phyloP scores from a whole-genome alignment of 35 echinoderm and acorn worm genomes.

The Acanthaster planci region DNA sequence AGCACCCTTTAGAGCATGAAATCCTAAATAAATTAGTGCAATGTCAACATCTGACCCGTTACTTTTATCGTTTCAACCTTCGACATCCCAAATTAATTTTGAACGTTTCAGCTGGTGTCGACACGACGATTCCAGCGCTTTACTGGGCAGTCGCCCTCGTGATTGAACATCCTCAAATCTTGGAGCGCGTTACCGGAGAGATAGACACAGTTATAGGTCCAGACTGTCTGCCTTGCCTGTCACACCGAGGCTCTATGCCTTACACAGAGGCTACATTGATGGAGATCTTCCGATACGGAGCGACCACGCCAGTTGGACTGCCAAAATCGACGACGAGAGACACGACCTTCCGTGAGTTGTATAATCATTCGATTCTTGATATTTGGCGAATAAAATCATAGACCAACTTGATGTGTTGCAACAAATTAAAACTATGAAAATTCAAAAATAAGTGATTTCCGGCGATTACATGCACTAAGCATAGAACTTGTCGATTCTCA shows the following conservation, averaged over 20 bases:
- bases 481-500: too few species aligned
- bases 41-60: background rate
- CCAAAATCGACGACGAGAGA: slow-evolving; percentile 57
- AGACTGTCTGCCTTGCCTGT: slow-evolving; percentile 36
- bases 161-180: slow-evolving; percentile 61
- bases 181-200: slow-evolving; percentile 59
- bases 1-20: background rate
- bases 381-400: too few species aligned
- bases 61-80: background rate
- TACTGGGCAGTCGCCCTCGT: slow-evolving; percentile 66
- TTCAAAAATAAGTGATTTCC: too few species aligned
- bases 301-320: slow-evolving; percentile 29
- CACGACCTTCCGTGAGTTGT: slow-evolving; percentile 53
- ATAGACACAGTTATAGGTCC: slow-evolving; percentile 77
- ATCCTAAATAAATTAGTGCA: background rate
- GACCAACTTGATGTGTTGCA: too few species aligned
- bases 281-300: slow-evolving; percentile 54
- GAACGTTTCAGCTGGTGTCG: slow-evolving; percentile 57
- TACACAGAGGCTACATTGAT: slow-evolving; percentile 63
- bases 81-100: background rate
- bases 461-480: too few species aligned
- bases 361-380: too few species aligned
- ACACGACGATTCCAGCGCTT: slow-evolving; percentile 60
- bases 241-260: slow-evolving; percentile 54
- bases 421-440: too few species aligned